phyloP scores from a whole-genome alignment of 2,113 vertebrate species.

The Elgaria multicarinata region DNA sequence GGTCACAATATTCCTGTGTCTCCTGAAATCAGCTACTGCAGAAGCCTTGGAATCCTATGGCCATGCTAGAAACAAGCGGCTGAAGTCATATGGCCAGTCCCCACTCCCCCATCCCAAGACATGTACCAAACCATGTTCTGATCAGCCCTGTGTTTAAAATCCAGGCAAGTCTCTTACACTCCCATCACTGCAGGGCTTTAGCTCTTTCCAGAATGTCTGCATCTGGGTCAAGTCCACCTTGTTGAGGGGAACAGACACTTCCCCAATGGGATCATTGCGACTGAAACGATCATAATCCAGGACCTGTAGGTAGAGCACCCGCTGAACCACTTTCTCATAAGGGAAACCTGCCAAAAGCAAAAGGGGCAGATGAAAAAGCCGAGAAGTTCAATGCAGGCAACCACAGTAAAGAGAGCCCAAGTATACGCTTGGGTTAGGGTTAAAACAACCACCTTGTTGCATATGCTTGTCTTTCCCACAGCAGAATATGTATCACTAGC shows the following conservation, averaged over 20 bases:
- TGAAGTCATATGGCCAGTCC: background rate
- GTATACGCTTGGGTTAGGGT: background rate
- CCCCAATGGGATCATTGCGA: constrained; percentile 96
- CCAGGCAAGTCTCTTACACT: constrained; percentile 85
- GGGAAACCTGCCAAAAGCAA: constrained; percentile 85
- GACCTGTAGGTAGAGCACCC: constrained; percentile 95
- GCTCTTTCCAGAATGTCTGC: constrained; percentile 99
- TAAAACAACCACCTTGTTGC: background rate
- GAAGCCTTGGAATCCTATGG: background rate
- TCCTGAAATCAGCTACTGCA: background rate
- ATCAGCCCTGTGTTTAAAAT: background rate
- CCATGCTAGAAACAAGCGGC: background rate
- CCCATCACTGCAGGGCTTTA: constrained; percentile 98
- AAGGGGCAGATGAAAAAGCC: background rate
- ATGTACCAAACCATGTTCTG: background rate
- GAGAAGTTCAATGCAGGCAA: background rate
- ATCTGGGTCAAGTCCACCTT: constrained; percentile 97
- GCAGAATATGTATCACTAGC: background rate
- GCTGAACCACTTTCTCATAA: constrained; percentile 97
- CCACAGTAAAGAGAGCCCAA: background rate
- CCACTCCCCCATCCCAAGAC: no score
- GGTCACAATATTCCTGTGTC: background rate
- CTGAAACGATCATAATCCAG: constrained; percentile 97
- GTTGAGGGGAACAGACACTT: constrained; percentile 96
- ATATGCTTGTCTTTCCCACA: fast-evolving